A percentile compares a stretch with the other conserved stretches of the same genome.
phyloP scores from a whole-genome alignment of 2,888 invertebrate genomes.

The Ecliptopera silaceata region DNA sequence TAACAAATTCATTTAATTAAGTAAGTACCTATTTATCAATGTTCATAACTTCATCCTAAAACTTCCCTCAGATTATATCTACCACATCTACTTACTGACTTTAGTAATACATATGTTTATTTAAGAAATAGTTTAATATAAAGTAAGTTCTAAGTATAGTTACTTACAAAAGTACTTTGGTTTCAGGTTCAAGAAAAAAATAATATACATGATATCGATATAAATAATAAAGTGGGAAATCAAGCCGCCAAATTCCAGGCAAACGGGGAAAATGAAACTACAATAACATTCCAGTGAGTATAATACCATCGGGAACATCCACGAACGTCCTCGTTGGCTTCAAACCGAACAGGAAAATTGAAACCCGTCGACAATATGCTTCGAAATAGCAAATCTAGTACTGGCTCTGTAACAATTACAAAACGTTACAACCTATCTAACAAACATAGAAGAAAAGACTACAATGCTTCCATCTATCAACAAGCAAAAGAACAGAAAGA shows the following conservation, averaged over 20 bases:
- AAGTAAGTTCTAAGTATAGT: not conserved
- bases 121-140: too few relatives aligned
- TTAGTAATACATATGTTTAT: too few relatives aligned
- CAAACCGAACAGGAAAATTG: conserved; percentile 19
- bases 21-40: conserved; percentile 2
- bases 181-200: conserved; percentile 5
- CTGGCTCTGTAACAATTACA: not conserved
- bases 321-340: not conserved
- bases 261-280: not conserved
- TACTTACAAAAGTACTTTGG: not conserved
- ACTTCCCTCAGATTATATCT: too few relatives aligned
- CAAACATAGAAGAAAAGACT: conserved; percentile 1
- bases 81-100: too few relatives aligned
- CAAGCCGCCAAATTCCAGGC: not conserved
- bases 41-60: too few relatives aligned
- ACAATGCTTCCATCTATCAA: not conserved
- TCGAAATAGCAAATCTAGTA: conserved; percentile 2
- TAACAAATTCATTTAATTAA: not conserved
- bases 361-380: not conserved
- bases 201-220: not conserved
- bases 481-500: not conserved
- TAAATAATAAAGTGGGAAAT: not conserved
- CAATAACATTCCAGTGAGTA: not conserved
- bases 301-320: not conserved
- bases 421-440: conserved; percentile 1